These are phyloP conservation scores for Pteromalus puparum DNA, from an alignment of 1,140 invertebrate species.

Conservation along the genomic window DNA sequence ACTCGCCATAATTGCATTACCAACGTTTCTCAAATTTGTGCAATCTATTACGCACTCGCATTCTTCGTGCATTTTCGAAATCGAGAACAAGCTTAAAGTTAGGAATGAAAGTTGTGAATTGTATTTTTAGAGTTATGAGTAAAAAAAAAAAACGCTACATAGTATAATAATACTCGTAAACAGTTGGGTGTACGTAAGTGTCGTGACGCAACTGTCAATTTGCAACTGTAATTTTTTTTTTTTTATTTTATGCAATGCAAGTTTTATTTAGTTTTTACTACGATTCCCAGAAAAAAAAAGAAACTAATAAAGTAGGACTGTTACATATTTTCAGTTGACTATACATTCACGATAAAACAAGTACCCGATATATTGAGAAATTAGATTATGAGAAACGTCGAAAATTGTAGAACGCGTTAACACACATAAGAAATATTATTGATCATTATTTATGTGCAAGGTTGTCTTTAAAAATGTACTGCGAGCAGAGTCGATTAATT, in stretches of 20 bases:
- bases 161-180: not conserved
- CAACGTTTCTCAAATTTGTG: not conserved
- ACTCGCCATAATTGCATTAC: not conserved
- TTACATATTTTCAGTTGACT: conserved; percentile 5
- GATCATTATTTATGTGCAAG: not conserved
- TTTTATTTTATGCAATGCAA: conserved; percentile 32
- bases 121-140: conserved; percentile 22
- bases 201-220: conserved; percentile 30
- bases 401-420: not conserved
- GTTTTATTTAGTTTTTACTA: conserved; percentile 26
- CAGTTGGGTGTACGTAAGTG: not conserved
- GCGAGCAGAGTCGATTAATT: not conserved
- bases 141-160: conserved; percentile 14
- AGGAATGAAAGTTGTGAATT: conserved; percentile 38
- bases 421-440: too few species aligned
- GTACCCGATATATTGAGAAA: not conserved
- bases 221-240: conserved; percentile 27
- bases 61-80: not conserved
- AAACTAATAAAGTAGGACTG: not conserved
- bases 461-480: not conserved
- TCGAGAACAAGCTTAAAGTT: conserved; percentile 25
- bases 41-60: conserved; percentile 7
- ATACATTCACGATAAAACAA: not conserved
- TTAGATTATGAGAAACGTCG: conserved; percentile 11
- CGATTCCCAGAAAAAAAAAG: conserved; percentile 24